Evolutionary conservation across 2,888 invertebrate genomes (phyloP), one percentile per base, ranked within the genome.

Genomic region (Syrista parreyssii): DNA sequence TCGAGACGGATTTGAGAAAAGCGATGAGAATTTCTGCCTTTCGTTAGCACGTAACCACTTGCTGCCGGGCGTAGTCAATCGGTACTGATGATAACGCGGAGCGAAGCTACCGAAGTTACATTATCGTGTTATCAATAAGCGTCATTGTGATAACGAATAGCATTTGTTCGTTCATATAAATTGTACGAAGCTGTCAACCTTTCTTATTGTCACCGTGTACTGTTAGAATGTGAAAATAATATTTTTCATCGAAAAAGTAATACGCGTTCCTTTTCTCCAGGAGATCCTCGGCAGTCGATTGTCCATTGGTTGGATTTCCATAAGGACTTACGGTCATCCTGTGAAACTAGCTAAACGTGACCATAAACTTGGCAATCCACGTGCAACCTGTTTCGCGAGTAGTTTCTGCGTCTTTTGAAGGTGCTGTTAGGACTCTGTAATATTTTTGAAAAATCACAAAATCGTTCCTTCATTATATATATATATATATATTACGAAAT

Each of bases 61-160:
- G 15, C 15, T 40, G 15, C 40, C 40, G 15, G 40, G 40, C 40
- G 40, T 40, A 40, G 40, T 40, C 40, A 40, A 15, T 40, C 40
- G 40, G 40, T 40, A 40, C 40, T 40, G 40, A 15, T 15, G 40
- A 40, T 40, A 40, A 40, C 15, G 40, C 40, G 15, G 40, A 15
- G 15, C 40, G 1, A 6, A 15, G 40, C 40, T 40, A 15, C 40
- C 40, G 0, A 15, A 40, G 40, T 4, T 76, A 74, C 76, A 76
- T 79, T 78, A 79, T 80, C 82, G 78, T 40, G 80, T 80, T 82
- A 81, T 79, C 81, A 68, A 33, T 73, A n/a, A 33, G 32, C 77
- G 71, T 82, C 83, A 85, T 85, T 83, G 72, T 75, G 79, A 84
- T 78, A 74, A 75, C 76, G 33, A 78, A 75, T 74, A 74, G 36